Conservation (phyloP, 2,113 vertebrate genomes). For the Rhabdornis inornatus region DNA sequence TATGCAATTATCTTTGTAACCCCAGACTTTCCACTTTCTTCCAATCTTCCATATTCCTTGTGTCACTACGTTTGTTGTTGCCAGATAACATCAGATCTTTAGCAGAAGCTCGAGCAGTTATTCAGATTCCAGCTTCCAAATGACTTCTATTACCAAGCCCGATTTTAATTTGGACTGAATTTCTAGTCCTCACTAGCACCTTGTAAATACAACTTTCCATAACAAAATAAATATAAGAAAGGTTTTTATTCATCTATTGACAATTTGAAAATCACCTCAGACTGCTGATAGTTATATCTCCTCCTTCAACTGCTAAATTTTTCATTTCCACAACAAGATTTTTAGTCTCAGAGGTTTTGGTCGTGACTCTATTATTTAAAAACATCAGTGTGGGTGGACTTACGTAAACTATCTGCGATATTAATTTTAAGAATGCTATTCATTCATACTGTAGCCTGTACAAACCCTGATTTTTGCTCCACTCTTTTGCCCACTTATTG, state of each 20-base stretch:
- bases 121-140: neutral
- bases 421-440: neutral
- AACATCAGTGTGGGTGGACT: neutral
- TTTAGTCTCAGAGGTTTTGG: neutral
- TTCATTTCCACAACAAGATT: neutral
- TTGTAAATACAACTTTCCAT: neutral
- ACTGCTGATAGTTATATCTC: neutral
- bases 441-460: neutral
- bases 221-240: neutral
- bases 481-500: neutral
- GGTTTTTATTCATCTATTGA: neutral
- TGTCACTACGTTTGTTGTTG: neutral
- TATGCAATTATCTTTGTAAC: neutral
- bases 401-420: neutral
- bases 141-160: neutral
- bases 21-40: neutral
- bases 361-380: neutral
- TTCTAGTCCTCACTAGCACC: neutral
- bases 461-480: neutral
- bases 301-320: neutral
- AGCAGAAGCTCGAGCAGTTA: neutral
- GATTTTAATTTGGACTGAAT: neutral
- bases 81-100: neutral
- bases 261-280: neutral
- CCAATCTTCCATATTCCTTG: neutral